These are phyloP conservation scores for Decapterus maruadsi DNA, from an alignment of 2,797 vertebrate genomes.

Conservation along the genomic window DNA sequence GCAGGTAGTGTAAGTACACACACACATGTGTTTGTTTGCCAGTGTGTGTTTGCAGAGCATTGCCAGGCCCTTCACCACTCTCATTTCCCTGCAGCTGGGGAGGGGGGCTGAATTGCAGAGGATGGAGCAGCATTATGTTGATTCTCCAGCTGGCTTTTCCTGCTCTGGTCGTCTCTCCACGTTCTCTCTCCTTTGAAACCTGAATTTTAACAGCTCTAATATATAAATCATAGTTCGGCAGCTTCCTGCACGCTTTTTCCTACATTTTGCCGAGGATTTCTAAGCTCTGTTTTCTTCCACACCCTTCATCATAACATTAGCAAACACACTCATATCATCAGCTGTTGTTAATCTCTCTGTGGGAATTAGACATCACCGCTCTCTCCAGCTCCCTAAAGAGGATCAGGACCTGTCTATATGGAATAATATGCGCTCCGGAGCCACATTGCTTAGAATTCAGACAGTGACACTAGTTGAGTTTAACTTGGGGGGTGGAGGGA, in stretches of 20 bases:
- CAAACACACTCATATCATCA: constrained; percentile 16
- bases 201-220: background rate
- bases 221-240: background rate
- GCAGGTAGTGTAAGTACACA: too few relatives aligned
- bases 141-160: constrained; percentile 1
- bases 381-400: constrained; percentile 1
- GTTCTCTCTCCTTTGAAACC: background rate
- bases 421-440: background rate
- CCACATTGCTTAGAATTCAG: background rate
- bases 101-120: constrained; percentile 20
- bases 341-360: constrained; percentile 46
- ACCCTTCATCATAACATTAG: background rate
- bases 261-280: background rate
- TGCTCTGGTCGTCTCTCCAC: background rate
- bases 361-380: constrained; percentile 33
- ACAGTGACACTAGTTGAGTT: constrained; percentile 31
- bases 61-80: constrained; percentile 15
- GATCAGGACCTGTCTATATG: constrained; percentile 16
- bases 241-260: background rate
- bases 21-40: constrained; percentile 3
- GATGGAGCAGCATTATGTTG: background rate
- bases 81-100: constrained; percentile 7
- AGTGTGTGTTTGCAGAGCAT: constrained; percentile 8
- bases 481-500: constrained; percentile 5
- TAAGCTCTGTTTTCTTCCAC: background rate